Conservation (phyloP, 2,113 vertebrate genomes). For the Syngnathus scovelli region DNA sequence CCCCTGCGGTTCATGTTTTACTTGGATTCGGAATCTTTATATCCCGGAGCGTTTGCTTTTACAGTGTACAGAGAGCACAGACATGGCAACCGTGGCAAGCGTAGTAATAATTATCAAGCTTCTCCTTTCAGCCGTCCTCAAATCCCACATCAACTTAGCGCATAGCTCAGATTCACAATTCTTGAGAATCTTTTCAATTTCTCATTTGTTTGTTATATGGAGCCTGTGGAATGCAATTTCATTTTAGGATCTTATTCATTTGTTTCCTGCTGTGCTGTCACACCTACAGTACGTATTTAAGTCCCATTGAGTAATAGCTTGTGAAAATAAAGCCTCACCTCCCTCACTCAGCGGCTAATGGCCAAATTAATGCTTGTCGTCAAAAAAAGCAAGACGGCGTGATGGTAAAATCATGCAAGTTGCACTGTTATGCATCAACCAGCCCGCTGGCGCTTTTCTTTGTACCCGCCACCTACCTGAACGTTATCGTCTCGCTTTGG, state of each 20-base stretch:
- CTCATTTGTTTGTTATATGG: conserved; percentile 12
- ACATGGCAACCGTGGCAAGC: conserved; percentile 19
- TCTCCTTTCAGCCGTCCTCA: conserved; percentile 23
- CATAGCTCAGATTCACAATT: conserved; percentile 9
- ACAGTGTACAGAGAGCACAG: conserved; percentile 22
- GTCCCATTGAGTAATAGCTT: background rate
- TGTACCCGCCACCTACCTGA: conserved; percentile 3
- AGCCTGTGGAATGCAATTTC: background rate
- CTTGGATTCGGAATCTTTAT: conserved; percentile 34
- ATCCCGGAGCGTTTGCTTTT: conserved; percentile 28
- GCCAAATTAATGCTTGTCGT: conserved; percentile 3
- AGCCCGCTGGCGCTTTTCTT: background rate
- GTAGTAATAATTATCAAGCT: conserved; percentile 39
- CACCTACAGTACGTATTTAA: too few relatives aligned
- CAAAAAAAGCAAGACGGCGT: background rate
- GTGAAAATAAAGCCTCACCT: conserved; percentile 13
- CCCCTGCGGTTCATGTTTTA: conserved; percentile 30
- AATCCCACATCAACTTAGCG: conserved; percentile 27
- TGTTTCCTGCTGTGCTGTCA: background rate
- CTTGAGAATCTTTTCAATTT: conserved; percentile 14
- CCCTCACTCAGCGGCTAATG: conserved; percentile 3
- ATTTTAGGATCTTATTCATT: conserved; percentile 9
- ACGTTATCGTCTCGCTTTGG: conserved; percentile 11
- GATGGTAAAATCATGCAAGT: background rate
- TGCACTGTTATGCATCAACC: background rate